Conservation (phyloP, 1,140 invertebrate species). For the Cryptotermes secundus region DNA sequence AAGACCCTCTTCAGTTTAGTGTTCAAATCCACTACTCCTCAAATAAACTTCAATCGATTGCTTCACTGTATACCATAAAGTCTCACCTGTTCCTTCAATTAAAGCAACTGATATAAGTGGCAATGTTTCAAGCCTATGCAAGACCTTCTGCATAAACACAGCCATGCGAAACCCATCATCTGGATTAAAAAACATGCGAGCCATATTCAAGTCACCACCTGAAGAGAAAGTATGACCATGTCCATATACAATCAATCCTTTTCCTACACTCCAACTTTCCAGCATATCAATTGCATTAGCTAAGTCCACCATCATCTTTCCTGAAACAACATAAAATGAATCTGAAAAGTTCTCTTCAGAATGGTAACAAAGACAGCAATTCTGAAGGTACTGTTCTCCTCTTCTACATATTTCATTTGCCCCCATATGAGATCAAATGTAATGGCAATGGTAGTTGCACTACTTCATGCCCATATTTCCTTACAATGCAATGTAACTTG, state of each 20-base stretch:
- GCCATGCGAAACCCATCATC: slow-evolving; percentile 52
- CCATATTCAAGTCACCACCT: slow-evolving; percentile 58
- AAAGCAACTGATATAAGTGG: slow-evolving; percentile 56
- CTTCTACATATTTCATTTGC: neutral
- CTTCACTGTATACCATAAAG: too few relatives aligned
- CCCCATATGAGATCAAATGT: too few relatives aligned
- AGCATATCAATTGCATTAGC: slow-evolving; percentile 49
- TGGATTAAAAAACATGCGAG: slow-evolving; percentile 44
- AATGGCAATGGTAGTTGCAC: too few relatives aligned
- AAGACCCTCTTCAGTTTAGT: too few relatives aligned
- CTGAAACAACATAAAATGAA: slow-evolving; percentile 45
- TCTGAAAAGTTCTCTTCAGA: neutral
- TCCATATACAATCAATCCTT: slow-evolving; percentile 56
- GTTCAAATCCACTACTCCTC: too few relatives aligned
- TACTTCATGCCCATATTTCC: too few relatives aligned
- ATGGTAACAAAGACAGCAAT: neutral
- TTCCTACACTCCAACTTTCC: slow-evolving; percentile 54
- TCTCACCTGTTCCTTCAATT: slow-evolving; percentile 51
- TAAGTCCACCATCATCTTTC: slow-evolving; percentile 62
- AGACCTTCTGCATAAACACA: slow-evolving; percentile 53
- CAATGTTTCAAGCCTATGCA: slow-evolving; percentile 50
- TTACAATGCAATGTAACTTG: too few relatives aligned
- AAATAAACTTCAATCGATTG: too few relatives aligned
- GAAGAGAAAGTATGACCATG: slow-evolving; percentile 57
- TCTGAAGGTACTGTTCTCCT: neutral